Evolutionary conservation across 2,113 vertebrate species (phyloP), one percentile per base, ranked within the genome.

Genomic region (Pedetes capensis): DNA sequence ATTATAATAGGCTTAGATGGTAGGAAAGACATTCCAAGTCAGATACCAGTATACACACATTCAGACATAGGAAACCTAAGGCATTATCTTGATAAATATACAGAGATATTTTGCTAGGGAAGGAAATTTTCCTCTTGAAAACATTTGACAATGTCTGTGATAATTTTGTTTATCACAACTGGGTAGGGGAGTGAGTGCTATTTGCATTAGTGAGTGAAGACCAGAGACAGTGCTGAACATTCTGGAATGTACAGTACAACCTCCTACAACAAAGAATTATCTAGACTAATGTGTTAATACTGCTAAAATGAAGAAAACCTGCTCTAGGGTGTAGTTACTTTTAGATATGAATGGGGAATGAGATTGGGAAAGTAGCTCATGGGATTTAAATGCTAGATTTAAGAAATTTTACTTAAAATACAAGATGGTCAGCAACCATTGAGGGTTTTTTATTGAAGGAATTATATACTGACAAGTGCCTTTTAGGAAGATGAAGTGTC

Each of bases 21-120:
- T 3, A 63, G 10, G 16, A 18, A 71, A 13, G 66, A 13, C 18
- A 17, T 64, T 34, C 5, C 3, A 78, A 7, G 44, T 13, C 27
- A 5, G n/a, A 25, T 49, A 29, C n/a, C 13, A 22, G 37, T 8
- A 27, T 4, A 39, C 6, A 9, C 1, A 23, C 0, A n/a, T n/a
- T n/a, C n/a, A 42, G 22, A 6, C 10, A 13, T 14, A 1, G 44
- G 64, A 87, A 74, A 75, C 17, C 29, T 63, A 55, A 74, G 5
- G 5, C 22, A 22, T n/a, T 17, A 64, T 49, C 34, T 78, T 25
- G 12, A 47, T 76, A 64, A 91, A 20, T 68, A 63, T 34, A 61
- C 22, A 55, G 42, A 79, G 32, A 13, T 39, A 25, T 49, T 49
- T 72, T 76, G 20, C 57, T 55, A n/a, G 37, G 25, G 9, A 37